These are phyloP conservation scores for Mobula hypostoma DNA, from an alignment of 2,113 vertebrate genomes.

Conservation along the genomic window DNA sequence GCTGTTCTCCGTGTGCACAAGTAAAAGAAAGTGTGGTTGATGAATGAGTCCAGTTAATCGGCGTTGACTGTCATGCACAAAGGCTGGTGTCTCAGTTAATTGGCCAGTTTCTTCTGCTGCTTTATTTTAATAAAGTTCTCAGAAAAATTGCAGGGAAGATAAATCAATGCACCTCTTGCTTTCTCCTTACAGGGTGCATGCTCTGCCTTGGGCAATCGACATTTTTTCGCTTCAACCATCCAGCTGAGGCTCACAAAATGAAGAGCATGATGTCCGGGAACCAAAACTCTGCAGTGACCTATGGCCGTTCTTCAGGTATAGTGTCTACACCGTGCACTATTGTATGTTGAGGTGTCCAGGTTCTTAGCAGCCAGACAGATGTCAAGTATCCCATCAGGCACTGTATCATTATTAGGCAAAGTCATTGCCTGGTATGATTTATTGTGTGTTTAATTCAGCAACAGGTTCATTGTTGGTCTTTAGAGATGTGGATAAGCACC, in stretches of 20 bases:
- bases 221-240: conserved; percentile 93
- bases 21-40: too few species aligned
- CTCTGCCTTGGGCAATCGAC: conserved; percentile 88
- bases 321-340: accelerated
- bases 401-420: too few species aligned
- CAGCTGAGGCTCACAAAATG: conserved; percentile 90
- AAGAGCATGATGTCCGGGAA: conserved; percentile 80
- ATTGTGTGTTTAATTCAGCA: too few species aligned
- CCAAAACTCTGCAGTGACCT: conserved; percentile 47
- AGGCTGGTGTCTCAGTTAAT: background rate
- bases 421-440: too few species aligned
- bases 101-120: background rate
- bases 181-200: conserved; percentile 73
- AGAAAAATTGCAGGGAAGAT: too few species aligned
- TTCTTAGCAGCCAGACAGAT: too few species aligned
- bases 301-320: conserved; percentile 61
- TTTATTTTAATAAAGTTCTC: background rate
- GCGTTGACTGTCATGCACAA: background rate
- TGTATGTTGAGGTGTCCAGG: background rate
- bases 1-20: too few species aligned
- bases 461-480: background rate
- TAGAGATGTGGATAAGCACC: background rate
- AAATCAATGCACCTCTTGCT: background rate
- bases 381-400: too few species aligned
- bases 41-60: too few species aligned